Base-by-base conservation (phyloP, 2,888 invertebrate species). In the Oligia strigilis region DNA sequence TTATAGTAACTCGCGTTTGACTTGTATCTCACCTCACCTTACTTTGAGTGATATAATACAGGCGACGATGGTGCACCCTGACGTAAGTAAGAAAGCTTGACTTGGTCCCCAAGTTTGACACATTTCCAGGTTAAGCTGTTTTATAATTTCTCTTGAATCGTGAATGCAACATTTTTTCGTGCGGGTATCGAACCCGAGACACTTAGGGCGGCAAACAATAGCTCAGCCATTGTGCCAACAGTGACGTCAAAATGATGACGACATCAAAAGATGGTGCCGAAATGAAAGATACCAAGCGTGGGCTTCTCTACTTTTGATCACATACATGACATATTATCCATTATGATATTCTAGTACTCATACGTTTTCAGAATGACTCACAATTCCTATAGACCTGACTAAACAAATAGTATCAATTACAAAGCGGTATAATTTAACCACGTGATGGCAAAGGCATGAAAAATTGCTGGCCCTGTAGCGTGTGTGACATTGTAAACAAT, bases 401-500 rank as follows among this genome's bases (percentile, higher is more conserved):
- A 55, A 73, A 81, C 36, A 74, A 72, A 86, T 14, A 49, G 29
- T 52, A 69, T 69, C 52, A 65, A 82, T 71, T 70, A 71, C 29
- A 71, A n/a, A 46, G 11, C 40, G 17, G 36, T 81, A n/a, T 23
- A 66, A 82, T 86, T 73, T 64, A 67, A 69, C 75, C 43, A 67
- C 8, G 69, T 52, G 67, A 65, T 74, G 72, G 14, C 23, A 23
- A 14, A 6, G 58, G 66, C 36, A 58, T 74, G 73, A 77, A 60
- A 67, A 64, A 84, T 86, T 52, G n/a, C n/a, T 62, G 29, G 60
- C 62, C 40, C 46, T 14, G 13, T 81, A 46, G 70, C 71, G 81
- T 78, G 78, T 72, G 46, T 83, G 86, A 82, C 72, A 76, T 83
- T 82, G 82, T 65, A 70, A 82, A 83, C 86, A 75, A 64, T 72